Conservation (phyloP, 2,797 vertebrate species). For the Enteromius argenteus region DNA sequence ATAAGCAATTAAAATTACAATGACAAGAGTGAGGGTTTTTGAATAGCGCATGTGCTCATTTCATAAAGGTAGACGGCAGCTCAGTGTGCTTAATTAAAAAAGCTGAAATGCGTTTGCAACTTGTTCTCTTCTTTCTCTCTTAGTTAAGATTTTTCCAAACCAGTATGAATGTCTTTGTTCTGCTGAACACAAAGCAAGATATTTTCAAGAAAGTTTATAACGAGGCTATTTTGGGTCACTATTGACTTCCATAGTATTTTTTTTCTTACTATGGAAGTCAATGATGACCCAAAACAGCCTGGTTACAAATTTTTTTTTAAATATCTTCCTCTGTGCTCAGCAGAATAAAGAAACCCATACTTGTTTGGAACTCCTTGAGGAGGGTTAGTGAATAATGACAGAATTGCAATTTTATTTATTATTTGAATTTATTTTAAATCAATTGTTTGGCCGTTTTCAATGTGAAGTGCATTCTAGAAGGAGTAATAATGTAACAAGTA, state of each 20-base stretch:
- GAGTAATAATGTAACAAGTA: not conserved
- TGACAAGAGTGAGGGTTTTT: not conserved
- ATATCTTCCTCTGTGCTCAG: too few species aligned
- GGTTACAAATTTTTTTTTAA: too few species aligned
- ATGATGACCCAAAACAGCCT: too few species aligned
- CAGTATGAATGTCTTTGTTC: too few species aligned
- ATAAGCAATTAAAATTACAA: conserved; percentile 24
- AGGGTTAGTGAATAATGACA: too few species aligned
- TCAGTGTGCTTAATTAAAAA: not conserved
- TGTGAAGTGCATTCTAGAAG: not conserved
- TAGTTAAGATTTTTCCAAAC: not conserved
- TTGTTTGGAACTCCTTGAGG: too few species aligned
- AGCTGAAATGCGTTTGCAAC: not conserved
- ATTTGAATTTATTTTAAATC: not conserved
- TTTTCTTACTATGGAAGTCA: too few species aligned
- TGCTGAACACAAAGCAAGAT: too few species aligned
- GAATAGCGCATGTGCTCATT: not conserved
- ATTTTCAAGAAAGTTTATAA: too few species aligned
- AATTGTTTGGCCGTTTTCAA: not conserved
- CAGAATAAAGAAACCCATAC: too few species aligned
- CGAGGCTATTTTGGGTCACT: too few species aligned
- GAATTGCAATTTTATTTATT: not conserved
- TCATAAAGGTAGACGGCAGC: not conserved
- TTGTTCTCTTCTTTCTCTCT: not conserved
- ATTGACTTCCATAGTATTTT: too few species aligned